Evolutionary conservation across 2,888 invertebrate genomes (phyloP), one percentile per base, ranked within the genome.

Genomic region (Antheraea yamamai): DNA sequence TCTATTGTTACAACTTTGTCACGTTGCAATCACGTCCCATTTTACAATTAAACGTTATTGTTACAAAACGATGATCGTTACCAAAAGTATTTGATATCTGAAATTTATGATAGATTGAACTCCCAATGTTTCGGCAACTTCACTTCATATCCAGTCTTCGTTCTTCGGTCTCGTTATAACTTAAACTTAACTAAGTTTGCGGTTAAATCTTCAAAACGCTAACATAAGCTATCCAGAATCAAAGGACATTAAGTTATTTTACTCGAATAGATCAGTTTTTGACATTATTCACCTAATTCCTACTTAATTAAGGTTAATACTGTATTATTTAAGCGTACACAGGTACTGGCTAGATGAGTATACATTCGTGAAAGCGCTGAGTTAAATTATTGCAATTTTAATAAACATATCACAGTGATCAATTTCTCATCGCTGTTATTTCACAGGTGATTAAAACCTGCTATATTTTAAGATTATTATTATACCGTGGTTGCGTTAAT

Each of bases 1-100:
- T 70, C 70, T n/a, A 70, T 70, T 70, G 68, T 70, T 70, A 70
- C 35, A 39, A 68, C 68, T 68, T 68, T 68, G 39, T 68, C 23
- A 39, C 35, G 35, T 70, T 35, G 20, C 39, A 66, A 66, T 66
- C 26, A 66, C 64, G 26, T 30, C 16, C 30, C 64, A 12, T 66
- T 66, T 30, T 16, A 26, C 64, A 26, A 64, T 4, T 4, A 64
- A 26, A 14, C 12, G 4, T 64, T 26, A 64, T 64, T n/a, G n/a
- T n/a, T 64, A 14, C 14, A 64, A 64, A 3, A 14, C 26, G 10
- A 64, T 26, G 12, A 64, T 64, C 26, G 26, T 26, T 12, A 64
- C 14, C 64, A 64, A 16, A 16, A 10, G n/a, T n/a, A n/a, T 4
- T 66, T 26, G 30, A 66, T 30, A 30, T 30, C 2, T 16, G 30